phyloP scores from a whole-genome alignment of 2,888 invertebrate genomes.

The Ectobius pallidus region DNA sequence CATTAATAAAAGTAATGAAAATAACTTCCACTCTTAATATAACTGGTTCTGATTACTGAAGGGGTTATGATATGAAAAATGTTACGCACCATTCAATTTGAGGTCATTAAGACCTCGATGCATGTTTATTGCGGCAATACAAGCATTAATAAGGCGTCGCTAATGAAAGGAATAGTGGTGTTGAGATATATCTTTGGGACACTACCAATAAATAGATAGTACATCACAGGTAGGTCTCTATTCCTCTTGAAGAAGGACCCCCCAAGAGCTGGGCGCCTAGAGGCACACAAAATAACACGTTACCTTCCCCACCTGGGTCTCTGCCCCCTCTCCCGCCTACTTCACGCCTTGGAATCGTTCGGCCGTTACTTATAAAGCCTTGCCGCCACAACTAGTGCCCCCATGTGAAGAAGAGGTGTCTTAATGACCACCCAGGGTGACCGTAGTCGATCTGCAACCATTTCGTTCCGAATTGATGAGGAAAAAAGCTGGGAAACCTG shows the following conservation, averaged over 20 bases:
- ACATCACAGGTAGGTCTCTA: constrained; percentile 7
- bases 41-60: too few relatives aligned
- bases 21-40: too few relatives aligned
- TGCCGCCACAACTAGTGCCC: not conserved
- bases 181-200: not conserved
- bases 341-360: constrained; percentile 14
- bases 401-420: not conserved
- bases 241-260: constrained; percentile 4
- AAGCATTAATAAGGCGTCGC: too few relatives aligned
- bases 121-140: too few relatives aligned
- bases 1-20: too few relatives aligned
- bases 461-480: too few relatives aligned
- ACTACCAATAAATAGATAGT: constrained; percentile 7
- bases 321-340: not conserved
- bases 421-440: constrained; percentile 27
- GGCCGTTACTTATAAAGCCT: constrained; percentile 12
- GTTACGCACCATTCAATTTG: too few relatives aligned
- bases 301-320: not conserved
- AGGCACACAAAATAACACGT: constrained; percentile 21
- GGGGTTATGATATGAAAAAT: too few relatives aligned
- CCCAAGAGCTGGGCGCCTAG: constrained; percentile 9
- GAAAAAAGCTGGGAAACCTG: not conserved
- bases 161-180: too few relatives aligned
- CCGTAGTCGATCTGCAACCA: constrained; percentile 1
- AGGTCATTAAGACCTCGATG: too few relatives aligned